Evolutionary conservation across 2,888 invertebrate genomes (phyloP), one percentile per base, ranked within the genome.

Genomic region (Rhaphigaster nebulosa): DNA sequence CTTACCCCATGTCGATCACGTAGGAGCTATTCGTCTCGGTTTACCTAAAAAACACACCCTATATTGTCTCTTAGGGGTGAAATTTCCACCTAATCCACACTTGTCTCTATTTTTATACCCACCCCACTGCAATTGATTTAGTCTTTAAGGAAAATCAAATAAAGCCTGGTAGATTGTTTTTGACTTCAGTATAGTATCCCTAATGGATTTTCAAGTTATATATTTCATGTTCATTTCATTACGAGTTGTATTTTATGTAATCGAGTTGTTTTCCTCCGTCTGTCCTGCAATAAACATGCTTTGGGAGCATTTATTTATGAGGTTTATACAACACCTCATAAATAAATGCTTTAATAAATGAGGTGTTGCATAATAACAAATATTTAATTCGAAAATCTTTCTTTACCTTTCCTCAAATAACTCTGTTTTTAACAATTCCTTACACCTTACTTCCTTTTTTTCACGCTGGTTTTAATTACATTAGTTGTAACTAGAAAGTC

Each of bases 31-130:
- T 45, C 45, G 45, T 84, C 84, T 45, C 41, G n/a, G 3, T 84
- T 84, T 84, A 45, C 84, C 84, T 26, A 84, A 84, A 45, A 41
- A 84, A 84, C 41, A 84, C 41, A 26, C 84, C 84, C 84, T 45
- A 84, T 84, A 84, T 84, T 84, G 84, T 41, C 84, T n/a, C 84
- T 84, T 84, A 84, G 41, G 26, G 26, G 1, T 45, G 10, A 41
- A 1, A 84, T 84, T 84, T 84, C 3, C 84, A 45, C 45, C 45
- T 84, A 84, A 84, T 84, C 41, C 84, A 45, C 84, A 84, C 84
- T 41, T 84, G 45, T 45, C 84, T 45, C 84, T 84, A 84, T 84
- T 84, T 80, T 84, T 84, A n/a, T 84, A 84, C 84, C 45, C 26
- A 13, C 41, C 41, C 84, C 84, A 45, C 41, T 10, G 26, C 84